Conservation (phyloP, 2,113 vertebrate genomes). For the Anguilla rostrata region DNA sequence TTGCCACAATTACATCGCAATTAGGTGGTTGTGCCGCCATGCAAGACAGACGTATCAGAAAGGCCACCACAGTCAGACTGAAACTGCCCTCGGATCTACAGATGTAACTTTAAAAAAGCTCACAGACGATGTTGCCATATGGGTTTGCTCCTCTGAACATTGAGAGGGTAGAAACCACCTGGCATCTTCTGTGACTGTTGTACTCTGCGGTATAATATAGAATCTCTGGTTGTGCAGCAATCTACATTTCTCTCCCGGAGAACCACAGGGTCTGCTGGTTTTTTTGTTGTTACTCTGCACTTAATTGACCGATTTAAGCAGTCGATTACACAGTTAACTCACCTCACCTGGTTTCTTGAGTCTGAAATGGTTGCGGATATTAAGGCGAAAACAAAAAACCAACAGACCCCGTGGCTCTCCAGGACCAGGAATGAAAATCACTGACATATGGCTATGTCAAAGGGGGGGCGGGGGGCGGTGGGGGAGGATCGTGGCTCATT, state of each 20-base stretch:
- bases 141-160: conserved; percentile 30
- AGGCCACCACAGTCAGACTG: conserved; percentile 44
- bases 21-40: conserved; percentile 28
- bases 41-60: conserved; percentile 42
- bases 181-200: conserved; percentile 30
- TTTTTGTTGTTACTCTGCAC: too few relatives aligned
- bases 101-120: conserved; percentile 40
- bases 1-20: conserved; percentile 41
- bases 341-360: too few relatives aligned
- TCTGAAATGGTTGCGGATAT: too few relatives aligned
- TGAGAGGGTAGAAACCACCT: conserved; percentile 15
- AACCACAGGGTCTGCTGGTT: too few relatives aligned
- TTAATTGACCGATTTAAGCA: too few relatives aligned
- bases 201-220: neutral
- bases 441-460: too few relatives aligned
- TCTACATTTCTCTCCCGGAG: neutral
- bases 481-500: too few relatives aligned
- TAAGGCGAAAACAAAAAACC: too few relatives aligned
- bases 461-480: too few relatives aligned
- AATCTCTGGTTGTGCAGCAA: neutral
- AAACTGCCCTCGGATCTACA: conserved; percentile 36
- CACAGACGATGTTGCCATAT: conserved; percentile 27
- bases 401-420: too few relatives aligned
- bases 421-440: too few relatives aligned
- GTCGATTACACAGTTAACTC: too few relatives aligned